Base-by-base conservation (phyloP, 2,797 vertebrate genomes). In the Heterohyrax brucei region DNA sequence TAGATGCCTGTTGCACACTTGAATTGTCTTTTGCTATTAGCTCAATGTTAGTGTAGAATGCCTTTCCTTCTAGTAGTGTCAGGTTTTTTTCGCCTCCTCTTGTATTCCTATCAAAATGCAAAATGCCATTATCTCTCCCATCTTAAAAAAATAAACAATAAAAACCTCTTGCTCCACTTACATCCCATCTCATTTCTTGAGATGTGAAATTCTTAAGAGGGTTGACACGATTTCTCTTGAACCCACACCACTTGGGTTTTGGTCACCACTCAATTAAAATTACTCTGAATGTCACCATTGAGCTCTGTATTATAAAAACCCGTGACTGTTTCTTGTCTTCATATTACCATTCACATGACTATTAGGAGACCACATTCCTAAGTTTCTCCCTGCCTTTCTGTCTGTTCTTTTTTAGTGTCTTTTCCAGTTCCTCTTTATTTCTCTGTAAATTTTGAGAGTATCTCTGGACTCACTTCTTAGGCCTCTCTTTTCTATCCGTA, bases 61-160 rank as follows among this genome's bases (percentile, higher is more conserved):
- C 50, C 16, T 56, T 83, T 56, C 21, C 68, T 30, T 72, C 66
- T 56, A 50, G 30, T 19, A 76, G 86, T 70, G 12, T 80, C 48
- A 48, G 7, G 39, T 39, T 39, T 18, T 64, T 87, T 48, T n/a
- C 33, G 8, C 53, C 46, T 73, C 53, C 18, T 83, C 61, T 48
- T 77, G 46, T 94, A 83, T 61, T 61, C 88, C 77, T 90, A 96
- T 95, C 39, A 53, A 18, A 64, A 91, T 59, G 64, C 56, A 91
- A 83, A 83, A 75, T 5, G 30, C 87, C 73, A 56, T 66, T 56
- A 44, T 94, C 56, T 85, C n/a, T 83, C 50, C 16, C 59, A 53
- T 75, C 75, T 89, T 62, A 26, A 94, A 86, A 92, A 62, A 96
- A 68, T 33, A 24, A 53, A 53, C 72, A 48, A 83, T 8, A 8